A percentile compares a stretch with the other conserved stretches of the same genome.
Conservation (phyloP, 1,140 invertebrate genomes). For the Diuraphis noxia region DNA sequence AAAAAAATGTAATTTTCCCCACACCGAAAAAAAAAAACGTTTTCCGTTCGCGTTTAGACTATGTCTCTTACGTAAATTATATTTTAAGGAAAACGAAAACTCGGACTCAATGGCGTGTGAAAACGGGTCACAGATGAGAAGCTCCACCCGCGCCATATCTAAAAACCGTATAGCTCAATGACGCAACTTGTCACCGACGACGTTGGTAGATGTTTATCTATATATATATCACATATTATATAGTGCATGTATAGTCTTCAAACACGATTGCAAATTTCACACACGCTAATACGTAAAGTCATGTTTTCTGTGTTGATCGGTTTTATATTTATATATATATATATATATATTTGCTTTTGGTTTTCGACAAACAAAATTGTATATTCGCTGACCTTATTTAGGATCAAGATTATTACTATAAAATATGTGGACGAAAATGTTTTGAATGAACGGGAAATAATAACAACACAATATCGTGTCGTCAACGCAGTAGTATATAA, state of each 20-base stretch:
- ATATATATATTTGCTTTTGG: background rate
- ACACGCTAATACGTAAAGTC: background rate
- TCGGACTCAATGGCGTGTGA: conserved; percentile 29
- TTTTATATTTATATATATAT: no score
- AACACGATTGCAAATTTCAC: conserved; percentile 23
- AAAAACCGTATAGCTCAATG: conserved; percentile 33
- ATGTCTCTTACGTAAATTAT: conserved; percentile 19
- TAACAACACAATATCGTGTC: conserved; percentile 3
- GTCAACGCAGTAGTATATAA: no score
- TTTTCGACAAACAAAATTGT: conserved; percentile 3
- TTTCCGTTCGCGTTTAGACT: background rate
- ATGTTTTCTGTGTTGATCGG: background rate
- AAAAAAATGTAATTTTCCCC: background rate
- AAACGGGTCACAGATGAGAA: conserved; percentile 51
- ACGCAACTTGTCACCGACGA: background rate
- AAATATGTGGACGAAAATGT: background rate
- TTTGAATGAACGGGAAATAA: conserved; percentile 24
- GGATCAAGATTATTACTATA: conserved; percentile 3
- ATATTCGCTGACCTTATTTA: conserved; percentile 50
- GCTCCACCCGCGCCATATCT: conserved; percentile 25
- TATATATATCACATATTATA: background rate
- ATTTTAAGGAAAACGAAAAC: conserved; percentile 26
- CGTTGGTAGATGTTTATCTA: background rate
- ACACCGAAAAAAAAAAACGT: background rate
- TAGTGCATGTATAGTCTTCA: background rate